Evolutionary conservation across 2,888 invertebrate species (phyloP), one percentile per base, ranked within the genome.

Genomic region (Chorisops tibialis): DNA sequence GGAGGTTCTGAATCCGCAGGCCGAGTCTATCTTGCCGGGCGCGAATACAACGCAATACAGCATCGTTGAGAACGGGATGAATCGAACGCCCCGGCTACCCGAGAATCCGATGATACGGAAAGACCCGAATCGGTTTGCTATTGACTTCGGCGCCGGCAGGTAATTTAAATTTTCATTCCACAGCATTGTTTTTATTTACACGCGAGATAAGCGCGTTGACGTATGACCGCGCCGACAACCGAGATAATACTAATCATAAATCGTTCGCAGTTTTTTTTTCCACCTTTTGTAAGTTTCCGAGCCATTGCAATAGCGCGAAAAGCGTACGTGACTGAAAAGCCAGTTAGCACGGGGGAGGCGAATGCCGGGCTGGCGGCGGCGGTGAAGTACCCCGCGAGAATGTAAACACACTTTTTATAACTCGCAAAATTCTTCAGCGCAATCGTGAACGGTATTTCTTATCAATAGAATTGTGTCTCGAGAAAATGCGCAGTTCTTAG

Each of bases 1-100:
- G 68, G 87, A 85, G 72, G 87, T 87, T 70, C 75, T 87, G 59
- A 86, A 82, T 70, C 83, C 86, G 49, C 80, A 82, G 16, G 83
- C 83, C n/a, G 85, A 83, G 68, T 68, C 69, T 61, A 68, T 75
- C 60, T 71, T 70, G 14, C 71, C 73, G 22, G 72, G 73, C 61
- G 67, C 72, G 35, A 72, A 73, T 63, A 67, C 67, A 54, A 67
- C 71, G 39, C 68, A 69, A 2, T 59, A 59, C 51, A 69, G 69
- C 58, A 70, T 71, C 21, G 74, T 72, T 18, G 72, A 70, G 59
- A 71, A 70, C 58, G 66, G 71, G 77, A 79, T 43, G 22, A 30
- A 19, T 43, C 56, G 38, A 24, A 43, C 5, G 11, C 56, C 11
- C 11, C 43, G 43, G 4, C 16, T 35, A 14, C 16, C 43, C 4